These are phyloP conservation scores for Aptenodytes forsteri DNA, from an alignment of 2,113 vertebrate species.

Conservation along the genomic window DNA sequence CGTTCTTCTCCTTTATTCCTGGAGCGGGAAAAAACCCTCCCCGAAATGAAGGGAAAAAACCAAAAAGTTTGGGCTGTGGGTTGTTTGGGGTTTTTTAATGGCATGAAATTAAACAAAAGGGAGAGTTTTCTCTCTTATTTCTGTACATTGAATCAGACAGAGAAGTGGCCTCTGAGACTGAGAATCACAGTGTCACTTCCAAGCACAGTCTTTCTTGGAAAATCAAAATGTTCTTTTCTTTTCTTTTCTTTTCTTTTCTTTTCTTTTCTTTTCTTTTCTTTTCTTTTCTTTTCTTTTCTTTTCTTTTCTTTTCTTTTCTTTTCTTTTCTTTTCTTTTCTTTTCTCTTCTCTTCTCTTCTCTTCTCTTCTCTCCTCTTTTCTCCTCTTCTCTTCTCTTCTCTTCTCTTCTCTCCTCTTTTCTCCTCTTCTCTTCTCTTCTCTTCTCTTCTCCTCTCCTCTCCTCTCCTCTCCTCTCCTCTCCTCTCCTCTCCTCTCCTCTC, in stretches of 20 bases:
- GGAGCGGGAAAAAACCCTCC: too few relatives aligned
- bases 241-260: fast-evolving
- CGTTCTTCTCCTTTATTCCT: neutral
- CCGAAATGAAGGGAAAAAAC: neutral
- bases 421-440: neutral
- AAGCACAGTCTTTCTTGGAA: neutral
- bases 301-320: too few relatives aligned
- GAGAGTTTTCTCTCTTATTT: neutral
- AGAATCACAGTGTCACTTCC: fast-evolving
- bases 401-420: too few relatives aligned
- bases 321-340: too few relatives aligned
- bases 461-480: too few relatives aligned
- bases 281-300: too few relatives aligned
- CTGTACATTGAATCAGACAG: neutral
- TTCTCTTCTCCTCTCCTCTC: too few relatives aligned
- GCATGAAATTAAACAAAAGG: neutral
- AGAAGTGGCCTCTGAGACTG: neutral
- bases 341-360: too few relatives aligned
- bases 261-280: fast-evolving
- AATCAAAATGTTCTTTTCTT: neutral
- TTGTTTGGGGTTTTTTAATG: neutral
- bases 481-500: too few relatives aligned
- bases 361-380: too few relatives aligned
- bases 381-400: too few relatives aligned
- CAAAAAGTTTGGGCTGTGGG: neutral